Conservation (phyloP, 1,140 invertebrate genomes). For the Dendrolimus kikuchii region DNA sequence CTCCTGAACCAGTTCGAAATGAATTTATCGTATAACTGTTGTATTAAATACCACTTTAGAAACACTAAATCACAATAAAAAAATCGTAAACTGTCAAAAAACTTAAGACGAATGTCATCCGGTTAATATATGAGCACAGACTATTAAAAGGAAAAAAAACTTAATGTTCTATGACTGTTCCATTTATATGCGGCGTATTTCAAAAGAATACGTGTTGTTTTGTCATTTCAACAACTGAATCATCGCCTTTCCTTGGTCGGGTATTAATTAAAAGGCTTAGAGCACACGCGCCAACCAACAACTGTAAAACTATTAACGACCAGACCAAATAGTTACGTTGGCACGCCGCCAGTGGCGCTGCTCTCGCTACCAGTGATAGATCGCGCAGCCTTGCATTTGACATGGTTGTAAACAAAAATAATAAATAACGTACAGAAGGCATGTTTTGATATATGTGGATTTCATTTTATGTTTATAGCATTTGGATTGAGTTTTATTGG, state of each 20-base stretch:
- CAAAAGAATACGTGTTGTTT: constrained; percentile 6
- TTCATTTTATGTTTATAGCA: constrained; percentile 35
- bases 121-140: constrained; percentile 7
- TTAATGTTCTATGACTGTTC: constrained; percentile 6
- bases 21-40: constrained; percentile 7
- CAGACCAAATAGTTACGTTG: constrained; percentile 53
- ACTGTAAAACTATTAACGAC: constrained; percentile 53
- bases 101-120: constrained; percentile 10
- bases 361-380: constrained; percentile 31
- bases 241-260: constrained; percentile 19
- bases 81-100: constrained; percentile 13
- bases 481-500: constrained; percentile 41
- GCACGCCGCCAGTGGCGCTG: constrained; percentile 45
- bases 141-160: constrained; percentile 3
- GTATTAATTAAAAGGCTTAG: constrained; percentile 50
- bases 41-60: constrained; percentile 9
- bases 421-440: constrained; percentile 37
- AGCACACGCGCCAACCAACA: constrained; percentile 28
- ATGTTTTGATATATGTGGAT: constrained; percentile 50
- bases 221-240: constrained; percentile 21
- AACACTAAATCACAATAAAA: constrained; percentile 16
- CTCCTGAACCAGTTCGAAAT: constrained; percentile 4
- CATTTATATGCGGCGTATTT: constrained; percentile 10
- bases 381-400: constrained; percentile 46
- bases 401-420: constrained; percentile 58